Evolutionary conservation across 1,140 invertebrate species (phyloP), one percentile per base, ranked within the genome.

Genomic region (Panulirus ornatus): DNA sequence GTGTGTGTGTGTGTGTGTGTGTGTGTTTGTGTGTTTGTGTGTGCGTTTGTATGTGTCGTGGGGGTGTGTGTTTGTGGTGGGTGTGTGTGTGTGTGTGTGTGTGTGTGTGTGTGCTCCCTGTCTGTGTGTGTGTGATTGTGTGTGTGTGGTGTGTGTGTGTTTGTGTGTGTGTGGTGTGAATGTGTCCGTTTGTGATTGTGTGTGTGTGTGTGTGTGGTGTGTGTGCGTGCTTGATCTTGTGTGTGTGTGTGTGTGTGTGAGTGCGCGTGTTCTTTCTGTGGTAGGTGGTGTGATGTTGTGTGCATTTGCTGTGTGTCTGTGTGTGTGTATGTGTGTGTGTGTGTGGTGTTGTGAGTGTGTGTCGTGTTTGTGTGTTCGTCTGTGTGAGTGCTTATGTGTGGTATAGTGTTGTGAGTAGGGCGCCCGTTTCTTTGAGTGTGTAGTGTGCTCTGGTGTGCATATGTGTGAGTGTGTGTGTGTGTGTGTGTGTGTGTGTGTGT

Each of bases 251-350:
- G 51, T 58, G 51, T 58, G 51, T 58, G 51, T 58, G 51, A 14
- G 51, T 58, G 51, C 22, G 51, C 22, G 51, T 63, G 58, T 63
- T 63, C 19, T 63, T 63, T 16, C 58, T 63, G 27, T 63, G 58
- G 58, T 63, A 27, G 19, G 58, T 63, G 19, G 27, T 63, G 27
- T 16, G 27, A 27, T 22, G 27, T 2, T 58, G 8, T 16, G 19
- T 16, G 27, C 19, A 27, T 22, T 63, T 27, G 19, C 1, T 2
- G 58, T 63, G 58, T 63, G 58, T 63, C 19, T 63, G 58, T 63
- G 58, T 63, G 58, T 63, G 58, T 63, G 58, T 63, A 27, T 63
- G 58, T 63, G 58, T 63, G 58, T 63, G 58, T 63, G 58, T 63
- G 58, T 63, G 58, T 63, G 58, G 19, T 16, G 19, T 16, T 63